Evolutionary conservation across 2,888 invertebrate genomes (phyloP).

Genomic region (Salticus scenicus): DNA sequence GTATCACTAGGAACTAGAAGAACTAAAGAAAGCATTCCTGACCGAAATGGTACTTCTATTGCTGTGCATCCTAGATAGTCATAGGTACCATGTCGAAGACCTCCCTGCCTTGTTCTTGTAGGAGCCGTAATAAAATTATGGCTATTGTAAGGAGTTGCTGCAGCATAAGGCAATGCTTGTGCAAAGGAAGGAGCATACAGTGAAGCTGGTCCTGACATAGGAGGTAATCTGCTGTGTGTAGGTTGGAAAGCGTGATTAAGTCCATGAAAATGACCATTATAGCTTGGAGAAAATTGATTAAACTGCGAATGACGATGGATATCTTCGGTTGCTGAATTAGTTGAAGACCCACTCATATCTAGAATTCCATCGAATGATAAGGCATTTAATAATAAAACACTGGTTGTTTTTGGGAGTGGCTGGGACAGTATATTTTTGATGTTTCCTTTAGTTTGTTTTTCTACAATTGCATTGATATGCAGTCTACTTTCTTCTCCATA

Average conservation of each 20-base stretch:
- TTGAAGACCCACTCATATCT: conserved; percentile 52
- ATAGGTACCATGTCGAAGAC: conserved; percentile 71
- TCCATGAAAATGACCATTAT: conserved; percentile 31
- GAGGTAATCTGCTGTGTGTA: conserved; percentile 64
- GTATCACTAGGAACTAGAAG: conserved; percentile 71
- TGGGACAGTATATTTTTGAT: conserved; percentile 70
- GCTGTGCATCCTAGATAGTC: conserved; percentile 72
- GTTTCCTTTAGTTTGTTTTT: conserved; percentile 71
- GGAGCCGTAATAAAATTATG: conserved; percentile 50
- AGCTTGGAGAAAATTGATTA: conserved; percentile 21
- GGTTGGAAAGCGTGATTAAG: conserved; percentile 59
- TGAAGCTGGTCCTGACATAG: conserved; percentile 54
- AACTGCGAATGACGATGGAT: conserved; percentile 48
- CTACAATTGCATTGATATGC: conserved; percentile 73
- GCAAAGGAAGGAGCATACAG: conserved; percentile 61
- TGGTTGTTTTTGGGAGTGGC: conserved; percentile 70
- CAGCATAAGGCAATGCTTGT: conserved; percentile 54
- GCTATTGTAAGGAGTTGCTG: conserved; percentile 40
- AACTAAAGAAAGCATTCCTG: conserved; percentile 71
- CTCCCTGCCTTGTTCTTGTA: conserved; percentile 64
- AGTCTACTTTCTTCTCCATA: conserved; percentile 72
- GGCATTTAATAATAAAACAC: conserved; percentile 71
- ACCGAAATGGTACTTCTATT: conserved; percentile 72
- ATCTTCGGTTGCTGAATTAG: conserved; percentile 38
- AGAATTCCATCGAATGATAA: conserved; percentile 70